Base-by-base conservation (phyloP, 2,888 invertebrate genomes). In the Agapostemon virescens region DNA sequence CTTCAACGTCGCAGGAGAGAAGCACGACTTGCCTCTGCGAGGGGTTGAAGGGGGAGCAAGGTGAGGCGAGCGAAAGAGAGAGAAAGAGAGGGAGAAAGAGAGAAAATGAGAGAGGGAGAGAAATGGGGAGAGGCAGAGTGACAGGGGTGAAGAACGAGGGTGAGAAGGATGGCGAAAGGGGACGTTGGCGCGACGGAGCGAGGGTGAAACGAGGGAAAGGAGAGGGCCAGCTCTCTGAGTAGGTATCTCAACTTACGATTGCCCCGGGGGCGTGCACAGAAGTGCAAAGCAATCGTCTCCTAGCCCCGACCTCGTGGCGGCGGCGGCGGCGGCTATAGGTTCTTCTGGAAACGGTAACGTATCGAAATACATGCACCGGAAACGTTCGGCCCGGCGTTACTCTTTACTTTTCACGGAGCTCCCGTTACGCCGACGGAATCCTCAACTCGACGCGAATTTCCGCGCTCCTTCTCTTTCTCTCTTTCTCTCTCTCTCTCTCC, bases 211-310 rank as follows among this genome's bases (percentile, higher is more conserved):
- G 73, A 71, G 64, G 58, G 67, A 58, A 67, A 38, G 75, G 69
- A 64, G 74, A 74, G 64, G 74, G 67, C 69, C 55, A 42, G 71
- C 71, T 85, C 83, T 79, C 82, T 77, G 81, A 82, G 85, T 87
- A 81, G 87, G 87, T 87, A 87, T 87, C 87, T 87, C 87, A 85
- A 87, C 85, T 87, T 86, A 87, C 87, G 87, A 87, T 87, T 87
- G 87, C 87, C 87, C 81, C 74, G 85, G 83, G 84, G 87, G 87
- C 87, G 87, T 87, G 87, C 87, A 86, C 87, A 86, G 87, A 87
- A 87, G 87, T 87, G 87, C 87, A 87, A 87, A 87, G 87, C 87
- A 87, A 87, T 87, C 87, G 87, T 87, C 86, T 87, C 81, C 85
- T 76, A 30, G 49, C 72, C 82, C 82, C 87, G 85, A 85, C 83